Base-by-base conservation (phyloP, 1,140 invertebrate genomes). In the Cherax quadricarinatus region DNA sequence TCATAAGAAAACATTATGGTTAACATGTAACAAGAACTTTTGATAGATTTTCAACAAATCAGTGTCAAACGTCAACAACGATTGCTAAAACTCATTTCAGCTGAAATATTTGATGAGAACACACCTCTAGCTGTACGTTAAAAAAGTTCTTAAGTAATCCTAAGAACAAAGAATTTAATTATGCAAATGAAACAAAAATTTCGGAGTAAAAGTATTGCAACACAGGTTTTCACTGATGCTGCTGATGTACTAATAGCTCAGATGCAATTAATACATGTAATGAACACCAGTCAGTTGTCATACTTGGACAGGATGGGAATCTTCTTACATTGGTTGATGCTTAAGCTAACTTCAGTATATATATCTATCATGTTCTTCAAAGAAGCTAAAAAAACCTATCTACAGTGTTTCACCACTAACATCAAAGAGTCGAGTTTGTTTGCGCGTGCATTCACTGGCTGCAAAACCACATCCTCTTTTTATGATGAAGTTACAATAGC, bases 61-160 rank as follows among this genome's bases (percentile, higher is more conserved):
- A 85, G 24, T 7, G 7, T 73, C 85, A 73, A 73, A 41, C 70
- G 62, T 3, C 85, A 86, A 73, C 85, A 86, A 86, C 30, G 86
- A 87, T 49, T 87, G 7, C 30, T 87, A 70, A 87, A 87, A 87
- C 86, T 14, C n/a, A n/a, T n/a, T n/a, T n/a, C n/a, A n/a, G n/a
- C n/a, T n/a, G n/a, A n/a, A n/a, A n/a, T n/a, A n/a, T 62, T 86
- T 86, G 83, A 86, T 62, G 57, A 86, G 18, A 62, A 62, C 66
- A 86, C 83, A 51, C 66, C 57, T 62, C 86, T 75, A n/a, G 70
- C 57, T 70, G 84, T 86, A 75, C 70, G 66, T 51, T 70, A 87
- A 24, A 70, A 51, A 87, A 78, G 86, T 73, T 87, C 66, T 87
- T 87, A 70, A 87, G 86, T 30, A 87, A 87, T 87, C 70, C 78